Evolutionary conservation across 2,797 vertebrate species (phyloP).

Genomic region (Acanthis flammea): DNA sequence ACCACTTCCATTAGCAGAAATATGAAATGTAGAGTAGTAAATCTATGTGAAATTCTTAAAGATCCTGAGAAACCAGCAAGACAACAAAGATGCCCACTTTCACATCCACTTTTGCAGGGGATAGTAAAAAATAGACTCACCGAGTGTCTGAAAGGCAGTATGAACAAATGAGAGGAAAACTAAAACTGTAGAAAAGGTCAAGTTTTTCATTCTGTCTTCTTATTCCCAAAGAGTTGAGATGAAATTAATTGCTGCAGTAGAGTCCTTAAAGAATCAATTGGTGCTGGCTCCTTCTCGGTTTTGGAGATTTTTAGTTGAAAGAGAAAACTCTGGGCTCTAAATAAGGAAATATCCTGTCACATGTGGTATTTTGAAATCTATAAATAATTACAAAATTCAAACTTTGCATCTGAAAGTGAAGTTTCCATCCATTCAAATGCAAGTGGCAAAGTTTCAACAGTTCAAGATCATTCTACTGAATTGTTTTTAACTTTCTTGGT

Average conservation of each 20-base stretch:
- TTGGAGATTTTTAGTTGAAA: constrained; percentile 66
- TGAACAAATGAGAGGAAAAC: constrained; percentile 63
- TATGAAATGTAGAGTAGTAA: not conserved
- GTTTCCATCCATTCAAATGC: not conserved
- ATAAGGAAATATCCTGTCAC: constrained; percentile 88
- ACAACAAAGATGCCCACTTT: not conserved
- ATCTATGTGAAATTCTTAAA: not conserved
- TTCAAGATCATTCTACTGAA: not conserved
- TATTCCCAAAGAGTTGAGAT: not conserved
- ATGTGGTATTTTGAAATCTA: constrained; percentile 75
- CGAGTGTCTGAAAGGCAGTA: constrained; percentile 51
- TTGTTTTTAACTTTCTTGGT: not conserved
- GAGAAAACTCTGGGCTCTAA: constrained; percentile 69
- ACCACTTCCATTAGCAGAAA: not conserved
- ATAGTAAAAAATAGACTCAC: constrained; percentile 65
- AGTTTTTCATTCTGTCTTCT: constrained; percentile 48
- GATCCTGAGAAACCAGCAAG: not conserved
- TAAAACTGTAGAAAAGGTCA: constrained; percentile 64
- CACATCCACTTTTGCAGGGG: not conserved
- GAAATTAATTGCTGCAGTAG: not conserved
- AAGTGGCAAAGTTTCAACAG: not conserved
- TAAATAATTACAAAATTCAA: constrained; percentile 73
- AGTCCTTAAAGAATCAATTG: not conserved
- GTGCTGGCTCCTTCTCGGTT: not conserved
- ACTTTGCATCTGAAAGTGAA: constrained; percentile 51